Percentiles rank a stretch among this genome's conserved stretches.
Conservation (phyloP, 2,113 vertebrate genomes). For the Antidorcas marsupialis region DNA sequence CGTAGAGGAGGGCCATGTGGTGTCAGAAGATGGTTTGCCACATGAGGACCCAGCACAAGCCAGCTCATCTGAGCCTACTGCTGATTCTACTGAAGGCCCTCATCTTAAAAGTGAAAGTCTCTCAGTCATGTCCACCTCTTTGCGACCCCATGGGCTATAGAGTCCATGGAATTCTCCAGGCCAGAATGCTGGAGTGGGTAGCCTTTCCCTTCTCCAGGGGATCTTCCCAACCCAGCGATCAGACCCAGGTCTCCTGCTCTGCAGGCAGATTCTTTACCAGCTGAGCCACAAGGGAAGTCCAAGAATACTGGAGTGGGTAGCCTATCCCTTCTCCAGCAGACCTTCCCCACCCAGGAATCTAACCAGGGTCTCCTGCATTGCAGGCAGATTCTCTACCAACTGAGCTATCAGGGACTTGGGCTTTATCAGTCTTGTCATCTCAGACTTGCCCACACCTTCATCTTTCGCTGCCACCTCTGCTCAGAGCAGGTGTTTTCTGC, state of each 20-base stretch:
- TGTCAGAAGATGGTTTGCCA: not conserved
- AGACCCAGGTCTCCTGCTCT: not conserved
- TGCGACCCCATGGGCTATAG: not conserved
- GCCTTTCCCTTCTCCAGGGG: not conserved
- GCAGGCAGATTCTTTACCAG: not conserved
- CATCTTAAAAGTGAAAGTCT: not conserved
- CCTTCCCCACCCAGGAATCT: not conserved
- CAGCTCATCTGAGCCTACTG: not conserved
- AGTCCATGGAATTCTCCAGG: not conserved
- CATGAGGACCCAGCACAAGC: not conserved
- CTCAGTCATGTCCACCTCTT: not conserved
- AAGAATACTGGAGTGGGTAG: not conserved
- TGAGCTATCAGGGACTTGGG: not conserved
- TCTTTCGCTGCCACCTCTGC: not conserved
- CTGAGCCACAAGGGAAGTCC: not conserved
- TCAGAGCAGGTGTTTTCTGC: not conserved
- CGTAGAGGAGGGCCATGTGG: fast-evolving
- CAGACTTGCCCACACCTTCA: not conserved
- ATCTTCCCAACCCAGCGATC: not conserved
- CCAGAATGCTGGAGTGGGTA: not conserved
- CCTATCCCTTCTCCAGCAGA: not conserved
- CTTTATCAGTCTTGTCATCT: not conserved
- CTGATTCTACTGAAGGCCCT: not conserved
- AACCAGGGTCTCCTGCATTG: not conserved
- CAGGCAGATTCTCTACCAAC: not conserved